Conservation (phyloP, 2,888 invertebrate species). For the Rhagophthalmus giganteus region DNA sequence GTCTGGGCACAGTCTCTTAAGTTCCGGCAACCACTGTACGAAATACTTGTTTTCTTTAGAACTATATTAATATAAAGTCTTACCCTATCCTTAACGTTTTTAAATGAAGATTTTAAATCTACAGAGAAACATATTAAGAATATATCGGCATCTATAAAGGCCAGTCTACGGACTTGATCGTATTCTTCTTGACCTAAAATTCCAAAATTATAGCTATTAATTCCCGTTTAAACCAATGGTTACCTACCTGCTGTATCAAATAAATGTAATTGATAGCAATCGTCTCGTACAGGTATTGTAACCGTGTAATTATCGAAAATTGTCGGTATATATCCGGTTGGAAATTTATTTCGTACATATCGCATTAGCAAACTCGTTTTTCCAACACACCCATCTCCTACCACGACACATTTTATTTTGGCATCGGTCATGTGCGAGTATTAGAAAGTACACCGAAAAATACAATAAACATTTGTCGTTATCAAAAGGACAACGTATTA, state of each 20-base stretch:
- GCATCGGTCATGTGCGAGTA: background rate
- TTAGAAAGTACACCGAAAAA: background rate
- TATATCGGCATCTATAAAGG: slow-evolving; percentile 2
- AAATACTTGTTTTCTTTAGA: background rate
- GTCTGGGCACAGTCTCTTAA: slow-evolving; percentile 10
- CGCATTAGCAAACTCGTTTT: slow-evolving; percentile 66
- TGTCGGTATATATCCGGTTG: slow-evolving; percentile 1
- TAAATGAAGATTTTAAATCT: slow-evolving; percentile 1
- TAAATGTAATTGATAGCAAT: slow-evolving; percentile 4
- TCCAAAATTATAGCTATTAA: background rate
- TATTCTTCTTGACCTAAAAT: slow-evolving; percentile 5
- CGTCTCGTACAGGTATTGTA: background rate
- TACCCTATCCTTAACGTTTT: slow-evolving; percentile 1
- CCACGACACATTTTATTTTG: slow-evolving; percentile 92
- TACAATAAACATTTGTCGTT: background rate
- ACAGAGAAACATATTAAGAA: slow-evolving; percentile 6
- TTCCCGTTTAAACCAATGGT: too few relatives aligned
- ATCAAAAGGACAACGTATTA: too few relatives aligned
- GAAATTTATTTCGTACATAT: slow-evolving; percentile 2
- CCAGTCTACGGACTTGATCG: background rate
- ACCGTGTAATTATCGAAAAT: slow-evolving; percentile 5
- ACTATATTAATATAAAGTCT: background rate
- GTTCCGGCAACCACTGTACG: slow-evolving; percentile 29
- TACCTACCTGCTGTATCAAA: slow-evolving; percentile 10
- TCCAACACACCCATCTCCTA: slow-evolving; percentile 94